phyloP scores from a whole-genome alignment of 2,797 vertebrate genomes.

The Cetoscarus ocellatus region DNA sequence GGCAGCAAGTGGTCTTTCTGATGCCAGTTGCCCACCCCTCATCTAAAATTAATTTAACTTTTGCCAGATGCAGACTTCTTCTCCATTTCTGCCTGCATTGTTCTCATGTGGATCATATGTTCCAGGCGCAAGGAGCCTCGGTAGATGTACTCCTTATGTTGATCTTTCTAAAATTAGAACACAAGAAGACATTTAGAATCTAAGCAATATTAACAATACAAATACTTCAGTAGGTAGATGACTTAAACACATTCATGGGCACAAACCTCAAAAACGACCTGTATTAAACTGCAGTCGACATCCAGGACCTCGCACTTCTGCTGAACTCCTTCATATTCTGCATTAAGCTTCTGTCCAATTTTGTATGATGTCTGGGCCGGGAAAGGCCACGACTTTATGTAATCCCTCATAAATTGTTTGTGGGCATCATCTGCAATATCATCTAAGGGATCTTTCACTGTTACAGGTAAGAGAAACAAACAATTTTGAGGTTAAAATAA shows the following conservation, averaged over 20 bases:
- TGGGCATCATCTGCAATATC: constrained; percentile 88
- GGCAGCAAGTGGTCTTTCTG: too few relatives aligned
- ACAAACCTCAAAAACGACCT: constrained; percentile 58
- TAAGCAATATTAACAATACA: neutral
- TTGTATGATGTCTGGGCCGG: constrained; percentile 87
- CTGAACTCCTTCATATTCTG: constrained; percentile 84
- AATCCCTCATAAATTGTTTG: constrained; percentile 86
- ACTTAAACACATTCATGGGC: neutral
- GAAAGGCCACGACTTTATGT: constrained; percentile 88
- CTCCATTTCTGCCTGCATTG: accelerated
- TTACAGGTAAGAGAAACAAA: neutral
- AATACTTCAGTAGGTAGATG: neutral
- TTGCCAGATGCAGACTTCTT: neutral
- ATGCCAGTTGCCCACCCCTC: too few relatives aligned
- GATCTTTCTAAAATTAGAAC: constrained; percentile 78
- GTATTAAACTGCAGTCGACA: constrained; percentile 88
- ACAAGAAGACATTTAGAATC: constrained; percentile 4
- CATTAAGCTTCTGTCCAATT: constrained; percentile 85
- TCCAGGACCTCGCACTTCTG: constrained; percentile 86
- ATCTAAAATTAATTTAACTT: constrained; percentile 1
- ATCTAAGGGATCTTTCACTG: constrained; percentile 88
- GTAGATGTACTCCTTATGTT: constrained; percentile 91
- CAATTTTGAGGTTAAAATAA: too few relatives aligned
- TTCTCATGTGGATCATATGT: constrained; percentile 74
- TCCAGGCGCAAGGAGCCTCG: constrained; percentile 90